Conservation (phyloP, 2,113 vertebrate genomes). For the Hydrochoerus hydrochaeris region DNA sequence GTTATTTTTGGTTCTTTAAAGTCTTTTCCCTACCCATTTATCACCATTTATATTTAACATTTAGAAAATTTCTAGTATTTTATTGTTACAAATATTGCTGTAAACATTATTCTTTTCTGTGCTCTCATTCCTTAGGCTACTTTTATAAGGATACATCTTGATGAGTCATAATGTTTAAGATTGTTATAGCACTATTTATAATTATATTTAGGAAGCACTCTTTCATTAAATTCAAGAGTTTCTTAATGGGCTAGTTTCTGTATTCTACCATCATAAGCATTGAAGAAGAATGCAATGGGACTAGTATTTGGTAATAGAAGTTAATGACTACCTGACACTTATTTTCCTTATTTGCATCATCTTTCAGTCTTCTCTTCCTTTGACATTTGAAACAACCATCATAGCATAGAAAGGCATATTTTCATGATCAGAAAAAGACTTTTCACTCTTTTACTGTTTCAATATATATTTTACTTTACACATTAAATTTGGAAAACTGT, state of each 20-base stretch:
- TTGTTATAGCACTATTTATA: background rate
- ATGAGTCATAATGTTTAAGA: background rate
- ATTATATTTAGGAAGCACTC: background rate
- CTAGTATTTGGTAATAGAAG: background rate
- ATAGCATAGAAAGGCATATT: background rate
- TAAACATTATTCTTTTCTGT: background rate
- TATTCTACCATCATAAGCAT: background rate
- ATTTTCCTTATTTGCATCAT: background rate
- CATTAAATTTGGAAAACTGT: background rate
- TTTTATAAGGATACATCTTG: background rate
- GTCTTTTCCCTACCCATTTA: background rate
- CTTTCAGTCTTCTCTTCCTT: slow-evolving; percentile 4
- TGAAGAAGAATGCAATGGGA: slow-evolving; percentile 3
- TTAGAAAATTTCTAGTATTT: background rate
- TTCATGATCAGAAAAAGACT: background rate
- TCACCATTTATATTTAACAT: background rate
- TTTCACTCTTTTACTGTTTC: background rate
- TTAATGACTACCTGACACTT: background rate
- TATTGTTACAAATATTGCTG: background rate
- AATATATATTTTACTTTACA: background rate
- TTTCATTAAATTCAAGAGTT: background rate
- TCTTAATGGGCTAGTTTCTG: background rate
- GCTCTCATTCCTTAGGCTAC: background rate
- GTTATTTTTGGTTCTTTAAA: background rate
- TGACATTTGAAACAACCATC: slow-evolving; percentile 34